Evolutionary conservation across 2,797 vertebrate species (phyloP), one percentile per base, ranked within the genome.

Genomic region (Oreortyx pictus): DNA sequence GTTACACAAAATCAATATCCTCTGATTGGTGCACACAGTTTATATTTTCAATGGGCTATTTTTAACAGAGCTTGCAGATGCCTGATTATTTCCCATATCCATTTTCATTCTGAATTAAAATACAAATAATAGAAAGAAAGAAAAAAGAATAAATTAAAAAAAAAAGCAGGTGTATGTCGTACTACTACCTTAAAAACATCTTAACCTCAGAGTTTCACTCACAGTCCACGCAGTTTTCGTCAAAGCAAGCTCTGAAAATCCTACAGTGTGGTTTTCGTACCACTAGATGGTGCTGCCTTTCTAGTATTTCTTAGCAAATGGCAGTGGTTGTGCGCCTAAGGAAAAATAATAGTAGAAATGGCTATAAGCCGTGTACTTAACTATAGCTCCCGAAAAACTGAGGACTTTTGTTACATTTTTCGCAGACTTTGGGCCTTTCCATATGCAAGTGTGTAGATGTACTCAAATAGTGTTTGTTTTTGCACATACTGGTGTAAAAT

Each of bases 221-320:
- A 3, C 12, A 29, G 23, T 52, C 91, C 77, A 5, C 24, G 12
- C 10, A 15, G 50, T 82, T 82, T 73, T 49, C 29, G 29, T 49
- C 62, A 20, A 12, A 39, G 11, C 64, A 73, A 72, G 15, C 11
- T 14, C 7, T 27, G 78, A 61, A 47, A 85, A 80, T n/a, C 5
- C 22, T 29, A 15, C 18, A 25, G 12, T 18, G 22, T 70, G 44
- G 14, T 5, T 62, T 57, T 37, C 57, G 27, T 61, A 75, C 94
- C 97, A 90, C 95, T 84, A 96, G 97, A 64, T 96, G 97, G 96
- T 87, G 94, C 92, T 95, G 82, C 71, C 73, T 78, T 87, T 88
- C 54, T 82, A 93, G 39, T 9, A 54, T 74, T 90, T 44, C 31
- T 77, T 9, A 68, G 19, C 7, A 24, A 24, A 86, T 54, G 9